Evolutionary conservation across 53 echinoderm and acorn worm genomes (phyloP).

Genomic region (Holothuria leucospilota): DNA sequence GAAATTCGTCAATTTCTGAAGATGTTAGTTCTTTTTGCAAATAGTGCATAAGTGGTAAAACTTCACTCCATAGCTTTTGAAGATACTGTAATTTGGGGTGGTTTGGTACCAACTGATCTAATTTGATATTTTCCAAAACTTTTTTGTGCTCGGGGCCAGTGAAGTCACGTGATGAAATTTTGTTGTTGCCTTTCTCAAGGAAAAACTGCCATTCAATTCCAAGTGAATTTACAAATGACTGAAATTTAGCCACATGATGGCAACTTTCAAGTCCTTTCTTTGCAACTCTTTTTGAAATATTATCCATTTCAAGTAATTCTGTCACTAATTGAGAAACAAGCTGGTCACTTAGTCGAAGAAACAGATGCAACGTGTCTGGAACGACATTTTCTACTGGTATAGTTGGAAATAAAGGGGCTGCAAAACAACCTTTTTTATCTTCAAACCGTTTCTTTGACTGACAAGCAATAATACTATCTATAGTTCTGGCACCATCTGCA

Average conservation of each 20-base stretch:
- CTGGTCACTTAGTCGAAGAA: too few species aligned
- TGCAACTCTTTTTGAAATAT: neutral
- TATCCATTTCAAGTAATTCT: neutral
- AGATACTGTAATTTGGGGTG: neutral
- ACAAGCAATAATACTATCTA: too few species aligned
- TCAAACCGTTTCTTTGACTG: too few species aligned
- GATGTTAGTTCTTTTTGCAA: neutral
- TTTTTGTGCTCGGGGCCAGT: constrained; percentile 31
- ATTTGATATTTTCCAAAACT: neutral
- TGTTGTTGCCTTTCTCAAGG: neutral
- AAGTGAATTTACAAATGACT: neutral
- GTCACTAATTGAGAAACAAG: neutral
- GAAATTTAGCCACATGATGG: neutral
- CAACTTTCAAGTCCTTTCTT: neutral
- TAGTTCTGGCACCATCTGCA: too few species aligned
- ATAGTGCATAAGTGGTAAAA: neutral
- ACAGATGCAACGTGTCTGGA: too few species aligned
- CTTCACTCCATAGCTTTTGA: neutral
- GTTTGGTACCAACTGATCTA: neutral
- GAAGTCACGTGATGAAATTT: neutral
- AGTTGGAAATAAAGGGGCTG: too few species aligned
- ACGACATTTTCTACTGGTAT: too few species aligned
- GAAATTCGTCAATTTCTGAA: neutral
- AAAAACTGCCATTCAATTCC: constrained; percentile 33
- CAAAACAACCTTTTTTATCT: too few species aligned